These are phyloP conservation scores for Cosmia pyralina DNA, from an alignment of 2,888 invertebrate genomes.

Conservation along the genomic window DNA sequence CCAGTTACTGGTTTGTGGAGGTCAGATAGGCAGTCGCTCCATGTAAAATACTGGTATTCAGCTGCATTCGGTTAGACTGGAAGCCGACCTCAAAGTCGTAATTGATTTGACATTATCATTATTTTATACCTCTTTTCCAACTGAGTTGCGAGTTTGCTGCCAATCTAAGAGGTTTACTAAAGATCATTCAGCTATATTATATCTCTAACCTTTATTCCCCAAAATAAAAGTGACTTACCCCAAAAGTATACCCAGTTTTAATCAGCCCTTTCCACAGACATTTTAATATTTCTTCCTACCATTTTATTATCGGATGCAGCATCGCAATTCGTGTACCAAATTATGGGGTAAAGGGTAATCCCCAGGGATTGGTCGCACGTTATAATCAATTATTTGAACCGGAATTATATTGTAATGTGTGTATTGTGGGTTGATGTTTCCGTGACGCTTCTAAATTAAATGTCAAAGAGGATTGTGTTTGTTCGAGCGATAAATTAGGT, in stretches of 20 bases:
- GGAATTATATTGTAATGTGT: slow-evolving; percentile 35
- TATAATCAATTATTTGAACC: slow-evolving; percentile 61
- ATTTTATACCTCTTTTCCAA: too few relatives aligned
- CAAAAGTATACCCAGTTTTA: slow-evolving; percentile 29
- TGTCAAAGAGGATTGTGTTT: slow-evolving; percentile 25
- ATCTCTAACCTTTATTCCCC: neutral
- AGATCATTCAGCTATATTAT: neutral
- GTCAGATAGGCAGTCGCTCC: too few relatives aligned
- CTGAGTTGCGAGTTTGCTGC: too few relatives aligned
- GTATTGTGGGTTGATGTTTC: slow-evolving; percentile 47
- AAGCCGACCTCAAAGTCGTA: too few relatives aligned
- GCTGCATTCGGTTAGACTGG: too few relatives aligned
- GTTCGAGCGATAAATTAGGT: slow-evolving; percentile 42
- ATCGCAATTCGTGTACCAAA: slow-evolving; percentile 54
- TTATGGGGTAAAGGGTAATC: slow-evolving; percentile 34
- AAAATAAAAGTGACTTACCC: slow-evolving; percentile 14
- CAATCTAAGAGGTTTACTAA: too few relatives aligned
- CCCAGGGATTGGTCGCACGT: slow-evolving; percentile 19
- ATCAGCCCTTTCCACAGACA: slow-evolving; percentile 25
- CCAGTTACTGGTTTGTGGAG: too few relatives aligned
- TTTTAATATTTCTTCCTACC: slow-evolving; percentile 48
- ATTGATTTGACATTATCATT: too few relatives aligned
- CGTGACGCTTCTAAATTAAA: slow-evolving; percentile 49
- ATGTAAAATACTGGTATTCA: too few relatives aligned
- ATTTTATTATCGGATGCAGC: slow-evolving; percentile 45